Conservation (phyloP, 2,797 vertebrate species). For the Pseudopleuronectes americanus region DNA sequence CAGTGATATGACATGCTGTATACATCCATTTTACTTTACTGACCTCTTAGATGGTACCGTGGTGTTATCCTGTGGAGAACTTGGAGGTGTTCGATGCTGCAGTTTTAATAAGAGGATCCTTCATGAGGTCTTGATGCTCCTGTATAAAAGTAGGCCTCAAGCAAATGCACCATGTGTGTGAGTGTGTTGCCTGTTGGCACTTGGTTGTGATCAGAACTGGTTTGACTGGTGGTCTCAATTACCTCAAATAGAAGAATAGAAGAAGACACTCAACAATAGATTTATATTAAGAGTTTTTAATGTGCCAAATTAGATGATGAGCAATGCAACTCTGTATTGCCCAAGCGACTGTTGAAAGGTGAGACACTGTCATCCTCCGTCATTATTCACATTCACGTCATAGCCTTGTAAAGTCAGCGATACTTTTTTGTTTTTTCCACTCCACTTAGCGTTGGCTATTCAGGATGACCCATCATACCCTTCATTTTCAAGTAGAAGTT, state of each 20-base stretch:
- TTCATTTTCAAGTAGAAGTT: no score
- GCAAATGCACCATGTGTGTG: no score
- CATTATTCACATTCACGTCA: neutral
- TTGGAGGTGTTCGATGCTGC: constrained; percentile 4
- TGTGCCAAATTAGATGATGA: neutral
- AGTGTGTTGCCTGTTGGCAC: no score
- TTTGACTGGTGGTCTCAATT: no score
- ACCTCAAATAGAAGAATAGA: no score
- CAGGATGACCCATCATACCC: no score
- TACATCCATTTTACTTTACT: neutral
- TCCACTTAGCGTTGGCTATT: no score
- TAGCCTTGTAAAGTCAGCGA: no score
- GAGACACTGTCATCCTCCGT: neutral
- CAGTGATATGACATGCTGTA: neutral
- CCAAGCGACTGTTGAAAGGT: neutral
- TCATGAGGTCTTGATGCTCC: constrained; percentile 11
- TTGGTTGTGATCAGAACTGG: no score
- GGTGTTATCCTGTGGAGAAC: constrained; percentile 18
- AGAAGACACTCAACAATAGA: no score
- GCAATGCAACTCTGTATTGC: neutral
- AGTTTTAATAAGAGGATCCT: constrained; percentile 37
- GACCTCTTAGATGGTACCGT: constrained; percentile 12
- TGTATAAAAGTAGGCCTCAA: no score
- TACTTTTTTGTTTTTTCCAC: no score
- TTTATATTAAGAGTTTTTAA: neutral